phyloP scores from a whole-genome alignment of 2,797 vertebrate genomes.

The Microctenopoma stevenorrisi region DNA sequence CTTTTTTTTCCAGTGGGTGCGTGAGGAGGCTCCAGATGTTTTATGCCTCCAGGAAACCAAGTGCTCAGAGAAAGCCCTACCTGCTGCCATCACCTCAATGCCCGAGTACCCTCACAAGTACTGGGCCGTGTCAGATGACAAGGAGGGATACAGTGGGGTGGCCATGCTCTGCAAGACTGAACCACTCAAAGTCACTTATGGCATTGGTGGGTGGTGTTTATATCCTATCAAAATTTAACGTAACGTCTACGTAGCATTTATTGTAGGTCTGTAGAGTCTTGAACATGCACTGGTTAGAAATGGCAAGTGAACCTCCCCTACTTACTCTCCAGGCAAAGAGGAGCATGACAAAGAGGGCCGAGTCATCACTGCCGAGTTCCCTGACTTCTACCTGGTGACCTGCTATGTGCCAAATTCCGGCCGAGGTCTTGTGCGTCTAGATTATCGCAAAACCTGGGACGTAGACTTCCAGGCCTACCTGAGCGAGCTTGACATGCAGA shows the following conservation, averaged over 20 bases:
- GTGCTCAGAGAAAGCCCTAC: constrained; percentile 88
- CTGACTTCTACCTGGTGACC: constrained; percentile 87
- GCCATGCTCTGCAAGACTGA: constrained; percentile 90
- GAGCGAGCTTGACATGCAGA: constrained; percentile 84
- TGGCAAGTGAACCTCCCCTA: no score
- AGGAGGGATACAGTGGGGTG: constrained; percentile 93
- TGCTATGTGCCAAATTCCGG: constrained; percentile 90
- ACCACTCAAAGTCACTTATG: constrained; percentile 89
- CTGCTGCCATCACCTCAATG: constrained; percentile 87
- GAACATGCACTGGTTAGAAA: no score
- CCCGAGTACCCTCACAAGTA: constrained; percentile 89
- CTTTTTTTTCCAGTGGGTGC: constrained; percentile 85
- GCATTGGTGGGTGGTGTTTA: constrained; percentile 85
- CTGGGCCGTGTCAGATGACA: constrained; percentile 88
- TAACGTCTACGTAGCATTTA: no score
- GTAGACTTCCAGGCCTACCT: constrained; percentile 87
- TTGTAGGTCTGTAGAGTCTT: no score
- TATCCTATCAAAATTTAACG: background rate
- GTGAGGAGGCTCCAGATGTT: constrained; percentile 89
- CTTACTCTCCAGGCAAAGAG: constrained; percentile 84
- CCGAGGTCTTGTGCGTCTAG: constrained; percentile 87
- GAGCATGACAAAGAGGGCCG: constrained; percentile 94
- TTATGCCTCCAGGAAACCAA: constrained; percentile 94
- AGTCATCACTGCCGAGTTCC: constrained; percentile 91
- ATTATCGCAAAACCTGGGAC: constrained; percentile 92